Evolutionary conservation across 2,797 vertebrate species (phyloP).

Genomic region (Smutsia temminckii): DNA sequence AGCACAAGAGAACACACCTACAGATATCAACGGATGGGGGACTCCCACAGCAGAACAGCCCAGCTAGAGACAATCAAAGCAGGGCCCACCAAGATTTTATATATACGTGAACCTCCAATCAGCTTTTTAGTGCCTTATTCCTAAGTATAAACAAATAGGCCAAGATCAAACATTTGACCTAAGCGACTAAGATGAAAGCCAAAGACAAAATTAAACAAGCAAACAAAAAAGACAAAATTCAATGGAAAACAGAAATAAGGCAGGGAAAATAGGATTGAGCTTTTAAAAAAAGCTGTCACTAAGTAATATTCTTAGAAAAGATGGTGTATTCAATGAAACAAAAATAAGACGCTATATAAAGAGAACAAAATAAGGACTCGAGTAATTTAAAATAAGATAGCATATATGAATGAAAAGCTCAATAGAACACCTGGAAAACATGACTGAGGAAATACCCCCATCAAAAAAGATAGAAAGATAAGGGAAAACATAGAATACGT

Average conservation of each 20-base stretch:
- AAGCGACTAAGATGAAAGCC: conserved; percentile 12
- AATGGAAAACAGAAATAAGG: neutral
- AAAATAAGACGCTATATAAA: conserved; percentile 2
- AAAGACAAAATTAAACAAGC: neutral
- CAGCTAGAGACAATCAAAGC: neutral
- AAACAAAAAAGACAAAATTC: neutral
- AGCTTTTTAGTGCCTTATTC: neutral
- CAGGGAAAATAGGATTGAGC: neutral
- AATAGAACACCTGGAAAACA: neutral
- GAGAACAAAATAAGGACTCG: neutral
- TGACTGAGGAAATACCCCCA: neutral
- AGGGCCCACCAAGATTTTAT: neutral
- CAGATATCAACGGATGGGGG: neutral
- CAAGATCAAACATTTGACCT: neutral
- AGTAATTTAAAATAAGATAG: neutral
- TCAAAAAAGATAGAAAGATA: neutral
- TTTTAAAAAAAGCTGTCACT: neutral
- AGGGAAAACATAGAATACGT: neutral
- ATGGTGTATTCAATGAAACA: neutral
- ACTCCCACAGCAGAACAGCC: neutral
- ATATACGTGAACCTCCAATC: neutral
- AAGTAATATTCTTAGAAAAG: neutral
- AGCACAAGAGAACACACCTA: neutral
- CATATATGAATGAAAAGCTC: neutral
- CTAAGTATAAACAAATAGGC: neutral